Conservation (phyloP, 2,113 vertebrate species). For the Nycticryphes semicollaris region DNA sequence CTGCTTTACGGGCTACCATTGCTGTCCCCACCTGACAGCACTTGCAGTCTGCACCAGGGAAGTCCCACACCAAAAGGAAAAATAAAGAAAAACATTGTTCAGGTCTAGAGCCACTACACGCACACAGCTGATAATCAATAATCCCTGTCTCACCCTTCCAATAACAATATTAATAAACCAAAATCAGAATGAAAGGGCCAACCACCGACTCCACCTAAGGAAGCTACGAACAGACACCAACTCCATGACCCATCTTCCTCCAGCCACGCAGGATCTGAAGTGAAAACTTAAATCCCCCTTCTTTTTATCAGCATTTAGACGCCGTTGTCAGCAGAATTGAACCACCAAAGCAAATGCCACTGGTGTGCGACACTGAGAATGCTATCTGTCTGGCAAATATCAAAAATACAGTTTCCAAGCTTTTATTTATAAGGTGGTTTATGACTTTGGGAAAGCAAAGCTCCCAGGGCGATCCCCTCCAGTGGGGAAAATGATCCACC, state of each 20-base stretch:
- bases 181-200: background rate
- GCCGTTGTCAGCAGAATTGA: background rate
- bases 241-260: background rate
- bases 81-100: no score
- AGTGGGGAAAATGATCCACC: background rate
- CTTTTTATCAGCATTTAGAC: background rate
- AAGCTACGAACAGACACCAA: background rate
- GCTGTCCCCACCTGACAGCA: background rate
- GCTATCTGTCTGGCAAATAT: background rate
- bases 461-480: background rate
- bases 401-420: background rate
- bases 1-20: rapidly evolving
- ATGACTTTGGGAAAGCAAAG: background rate
- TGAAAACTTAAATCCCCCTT: background rate
- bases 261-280: background rate
- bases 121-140: background rate
- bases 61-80: background rate
- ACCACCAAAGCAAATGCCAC: background rate
- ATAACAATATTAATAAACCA: background rate
- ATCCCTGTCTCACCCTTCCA: background rate
- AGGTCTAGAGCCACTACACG: background rate
- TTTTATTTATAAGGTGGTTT: background rate
- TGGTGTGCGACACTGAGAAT: background rate
- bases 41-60: background rate
- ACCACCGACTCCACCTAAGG: background rate